Percentiles rank a stretch among this genome's conserved stretches.
Evolutionary conservation across 2,113 vertebrate genomes (phyloP).

Genomic region (Peromyscus leucopus): DNA sequence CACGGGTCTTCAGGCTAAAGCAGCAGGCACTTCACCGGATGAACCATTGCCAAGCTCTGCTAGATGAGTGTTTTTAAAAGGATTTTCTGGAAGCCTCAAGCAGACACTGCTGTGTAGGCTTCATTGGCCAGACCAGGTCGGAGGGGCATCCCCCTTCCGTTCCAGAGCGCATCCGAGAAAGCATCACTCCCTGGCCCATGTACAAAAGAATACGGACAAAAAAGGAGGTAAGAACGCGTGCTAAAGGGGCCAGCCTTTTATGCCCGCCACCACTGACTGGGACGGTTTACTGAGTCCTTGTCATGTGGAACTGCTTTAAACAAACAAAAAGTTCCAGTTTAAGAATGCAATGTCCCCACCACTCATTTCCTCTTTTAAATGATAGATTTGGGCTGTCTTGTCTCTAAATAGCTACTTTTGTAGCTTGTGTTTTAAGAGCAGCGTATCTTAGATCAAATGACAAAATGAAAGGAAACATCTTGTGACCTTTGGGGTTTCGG

Average conservation of each 20-base stretch:
- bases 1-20: too few relatives aligned
- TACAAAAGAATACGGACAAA: neutral
- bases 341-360: conserved; percentile 67
- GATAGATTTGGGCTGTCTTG: conserved; percentile 76
- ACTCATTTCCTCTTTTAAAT: conserved; percentile 80
- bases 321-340: conserved; percentile 63
- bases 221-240: neutral
- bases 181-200: neutral
- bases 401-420: conserved; percentile 78
- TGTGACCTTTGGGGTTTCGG: conserved; percentile 76
- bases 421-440: conserved; percentile 73
- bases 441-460: conserved; percentile 75
- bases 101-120: conserved; percentile 4
- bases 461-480: conserved; percentile 82
- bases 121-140: neutral
- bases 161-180: neutral
- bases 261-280: neutral
- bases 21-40: neutral
- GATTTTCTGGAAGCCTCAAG: neutral
- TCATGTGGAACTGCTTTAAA: conserved; percentile 48
- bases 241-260: neutral
- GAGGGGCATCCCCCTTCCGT: neutral
- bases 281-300: neutral
- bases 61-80: neutral
- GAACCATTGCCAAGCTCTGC: neutral